phyloP scores from a whole-genome alignment of 1,140 invertebrate genomes.

The Physella acuta region DNA sequence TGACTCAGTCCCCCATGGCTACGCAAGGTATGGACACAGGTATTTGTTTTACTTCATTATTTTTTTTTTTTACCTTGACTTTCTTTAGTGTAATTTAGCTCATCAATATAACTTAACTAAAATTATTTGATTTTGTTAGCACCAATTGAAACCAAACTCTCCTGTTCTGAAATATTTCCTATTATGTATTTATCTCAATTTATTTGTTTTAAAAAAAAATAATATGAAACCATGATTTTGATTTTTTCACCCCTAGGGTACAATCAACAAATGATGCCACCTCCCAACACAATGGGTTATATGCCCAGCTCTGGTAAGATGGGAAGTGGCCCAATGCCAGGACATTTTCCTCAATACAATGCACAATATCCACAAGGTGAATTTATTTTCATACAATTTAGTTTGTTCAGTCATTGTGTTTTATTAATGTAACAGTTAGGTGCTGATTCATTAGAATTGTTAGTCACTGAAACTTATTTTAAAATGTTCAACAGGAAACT shows the following conservation, averaged over 20 bases:
- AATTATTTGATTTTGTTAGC: too few relatives aligned
- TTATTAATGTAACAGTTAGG: too few relatives aligned
- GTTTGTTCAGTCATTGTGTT: too few relatives aligned
- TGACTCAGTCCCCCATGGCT: slow-evolving; percentile 77
- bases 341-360: slow-evolving; percentile 64
- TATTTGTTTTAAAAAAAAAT: too few relatives aligned
- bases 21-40: slow-evolving; percentile 64
- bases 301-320: slow-evolving; percentile 63
- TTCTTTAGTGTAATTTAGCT: too few relatives aligned
- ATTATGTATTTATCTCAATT: too few relatives aligned
- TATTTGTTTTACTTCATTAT: slow-evolving; percentile 1
- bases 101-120: too few relatives aligned
- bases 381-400: not conserved
- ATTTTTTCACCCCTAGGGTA: slow-evolving; percentile 57
- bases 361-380: slow-evolving; percentile 23
- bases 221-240: too few relatives aligned
- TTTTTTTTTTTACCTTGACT: slow-evolving; percentile 4
- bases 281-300: slow-evolving; percentile 57
- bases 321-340: slow-evolving; percentile 39
- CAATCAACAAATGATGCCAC: slow-evolving; percentile 68
- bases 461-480: too few relatives aligned
- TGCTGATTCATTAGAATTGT: too few relatives aligned
- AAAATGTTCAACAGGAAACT: slow-evolving; percentile 26
- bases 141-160: too few relatives aligned
- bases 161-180: too few relatives aligned